A percentile compares a stretch with the other conserved stretches of the same genome.
These are phyloP conservation scores for Chaetogeoica ovagalla DNA, from an alignment of 2,888 invertebrate species.

Conservation along the genomic window DNA sequence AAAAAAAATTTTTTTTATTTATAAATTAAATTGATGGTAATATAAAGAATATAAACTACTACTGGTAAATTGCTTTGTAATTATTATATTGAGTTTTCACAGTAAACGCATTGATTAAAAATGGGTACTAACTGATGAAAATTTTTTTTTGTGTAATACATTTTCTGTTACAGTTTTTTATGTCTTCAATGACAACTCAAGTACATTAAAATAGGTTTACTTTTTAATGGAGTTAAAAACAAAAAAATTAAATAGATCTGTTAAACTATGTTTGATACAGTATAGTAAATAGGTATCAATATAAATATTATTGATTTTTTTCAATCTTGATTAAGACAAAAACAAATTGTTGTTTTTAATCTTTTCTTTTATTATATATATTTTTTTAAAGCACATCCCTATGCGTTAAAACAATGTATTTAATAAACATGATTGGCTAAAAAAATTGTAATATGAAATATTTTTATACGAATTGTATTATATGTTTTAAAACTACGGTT, in stretches of 20 bases:
- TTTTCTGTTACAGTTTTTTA: not conserved
- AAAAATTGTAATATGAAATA: not conserved
- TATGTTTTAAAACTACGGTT: conserved; percentile 1
- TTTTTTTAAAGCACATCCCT: not conserved
- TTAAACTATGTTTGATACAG: too few relatives aligned
- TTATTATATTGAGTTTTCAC: not conserved
- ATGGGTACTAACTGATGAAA: not conserved
- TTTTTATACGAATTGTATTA: not conserved
- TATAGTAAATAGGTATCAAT: too few relatives aligned
- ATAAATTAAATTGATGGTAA: conserved; percentile 16
- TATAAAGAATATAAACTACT: conserved; percentile 13
- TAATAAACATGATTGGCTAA: not conserved
- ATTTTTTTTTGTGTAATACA: not conserved
- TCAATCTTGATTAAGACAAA: too few relatives aligned
- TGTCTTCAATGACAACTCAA: too few relatives aligned
- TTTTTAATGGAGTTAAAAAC: too few relatives aligned
- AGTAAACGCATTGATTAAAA: not conserved
- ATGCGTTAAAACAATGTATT: not conserved
- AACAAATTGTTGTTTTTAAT: too few relatives aligned
- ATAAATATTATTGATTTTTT: too few relatives aligned
- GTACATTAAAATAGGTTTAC: too few relatives aligned
- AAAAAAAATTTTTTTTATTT: not conserved
- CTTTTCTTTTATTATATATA: not conserved
- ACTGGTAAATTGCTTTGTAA: not conserved
- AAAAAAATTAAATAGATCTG: too few relatives aligned